Evolutionary conservation across 2,888 invertebrate genomes (phyloP).

Genomic region (Ischnus inquisitorius): DNA sequence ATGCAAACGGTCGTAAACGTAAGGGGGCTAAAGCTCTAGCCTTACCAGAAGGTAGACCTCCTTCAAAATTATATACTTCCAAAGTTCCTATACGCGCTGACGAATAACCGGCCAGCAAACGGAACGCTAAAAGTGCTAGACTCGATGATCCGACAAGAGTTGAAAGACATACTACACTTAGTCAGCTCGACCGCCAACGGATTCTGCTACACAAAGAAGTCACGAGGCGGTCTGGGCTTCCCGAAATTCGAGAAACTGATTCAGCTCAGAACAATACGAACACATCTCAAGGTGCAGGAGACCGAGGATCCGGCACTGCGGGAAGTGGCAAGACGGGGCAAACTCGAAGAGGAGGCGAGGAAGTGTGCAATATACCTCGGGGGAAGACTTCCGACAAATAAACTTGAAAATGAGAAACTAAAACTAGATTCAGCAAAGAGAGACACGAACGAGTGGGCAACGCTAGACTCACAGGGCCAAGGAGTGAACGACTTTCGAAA

Average conservation of each 20-base stretch:
- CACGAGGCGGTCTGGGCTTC: constrained; percentile 17
- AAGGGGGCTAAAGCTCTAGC: constrained; percentile 37
- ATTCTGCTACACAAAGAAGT: neutral
- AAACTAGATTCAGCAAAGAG: neutral
- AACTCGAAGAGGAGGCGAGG: neutral
- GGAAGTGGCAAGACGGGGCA: neutral
- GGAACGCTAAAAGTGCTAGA: constrained; percentile 23
- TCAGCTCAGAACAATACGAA: neutral
- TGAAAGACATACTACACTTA: constrained; percentile 34
- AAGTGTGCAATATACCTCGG: neutral
- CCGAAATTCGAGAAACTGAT: constrained; percentile 15
- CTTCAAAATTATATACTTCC: constrained; percentile 37
- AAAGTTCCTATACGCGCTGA: constrained; percentile 32
- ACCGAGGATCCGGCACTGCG: neutral
- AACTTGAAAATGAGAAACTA: neutral
- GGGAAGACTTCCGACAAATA: neutral
- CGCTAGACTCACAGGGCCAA: constrained; percentile 7
- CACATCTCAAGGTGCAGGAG: neutral
- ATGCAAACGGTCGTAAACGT: neutral
- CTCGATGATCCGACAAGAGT: neutral
- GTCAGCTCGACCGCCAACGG: neutral
- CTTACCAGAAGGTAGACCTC: constrained; percentile 41
- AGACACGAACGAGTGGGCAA: constrained; percentile 10
- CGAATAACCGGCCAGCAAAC: constrained; percentile 10
- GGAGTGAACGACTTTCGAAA: constrained; percentile 16